phyloP scores from a whole-genome alignment of 2,113 vertebrate species.

The Cryptomyrus ogoouensis region DNA sequence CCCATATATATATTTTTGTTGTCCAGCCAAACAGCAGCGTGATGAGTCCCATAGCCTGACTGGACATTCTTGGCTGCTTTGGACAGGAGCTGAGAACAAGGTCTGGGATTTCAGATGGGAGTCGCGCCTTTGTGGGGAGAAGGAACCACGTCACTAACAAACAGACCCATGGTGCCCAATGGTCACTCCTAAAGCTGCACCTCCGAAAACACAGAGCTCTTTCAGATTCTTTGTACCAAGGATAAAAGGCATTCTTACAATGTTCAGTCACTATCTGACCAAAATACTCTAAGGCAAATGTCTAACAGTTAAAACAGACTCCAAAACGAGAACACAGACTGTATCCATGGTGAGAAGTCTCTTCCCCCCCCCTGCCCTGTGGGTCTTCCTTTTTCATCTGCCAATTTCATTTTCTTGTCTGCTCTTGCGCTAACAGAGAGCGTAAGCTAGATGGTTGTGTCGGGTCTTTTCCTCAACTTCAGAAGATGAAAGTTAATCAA shows the following conservation, averaged over 20 bases:
- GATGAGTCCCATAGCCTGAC: conserved; percentile 32
- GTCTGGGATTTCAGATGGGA: conserved; percentile 54
- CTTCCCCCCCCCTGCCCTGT: conserved; percentile 35
- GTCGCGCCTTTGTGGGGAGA: conserved; percentile 56
- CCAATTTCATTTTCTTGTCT: conserved; percentile 58
- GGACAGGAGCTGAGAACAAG: conserved; percentile 44
- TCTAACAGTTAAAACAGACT: conserved; percentile 59
- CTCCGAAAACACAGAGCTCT: conserved; percentile 53
- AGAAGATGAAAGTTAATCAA: conserved; percentile 4
- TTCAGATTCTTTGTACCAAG: conserved; percentile 52
- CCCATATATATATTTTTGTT: conserved; percentile 35
- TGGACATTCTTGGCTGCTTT: conserved; percentile 39
- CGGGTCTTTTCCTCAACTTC: conserved; percentile 38
- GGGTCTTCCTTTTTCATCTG: conserved; percentile 59
- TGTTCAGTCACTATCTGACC: conserved; percentile 54
- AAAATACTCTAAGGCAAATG: conserved; percentile 55
- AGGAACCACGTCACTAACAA: conserved; percentile 55
- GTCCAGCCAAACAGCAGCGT: conserved; percentile 38
- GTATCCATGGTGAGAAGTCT: conserved; percentile 56
- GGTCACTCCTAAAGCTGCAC: conserved; percentile 51
- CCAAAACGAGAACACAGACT: conserved; percentile 50
- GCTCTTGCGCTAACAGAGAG: conserved; percentile 51
- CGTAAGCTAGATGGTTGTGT: conserved; percentile 42
- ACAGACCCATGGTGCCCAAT: conserved; percentile 60
- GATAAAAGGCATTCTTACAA: conserved; percentile 63